Evolutionary conservation across 2,113 vertebrate genomes (phyloP), one percentile per base, ranked within the genome.

Genomic region (Zeus faber): DNA sequence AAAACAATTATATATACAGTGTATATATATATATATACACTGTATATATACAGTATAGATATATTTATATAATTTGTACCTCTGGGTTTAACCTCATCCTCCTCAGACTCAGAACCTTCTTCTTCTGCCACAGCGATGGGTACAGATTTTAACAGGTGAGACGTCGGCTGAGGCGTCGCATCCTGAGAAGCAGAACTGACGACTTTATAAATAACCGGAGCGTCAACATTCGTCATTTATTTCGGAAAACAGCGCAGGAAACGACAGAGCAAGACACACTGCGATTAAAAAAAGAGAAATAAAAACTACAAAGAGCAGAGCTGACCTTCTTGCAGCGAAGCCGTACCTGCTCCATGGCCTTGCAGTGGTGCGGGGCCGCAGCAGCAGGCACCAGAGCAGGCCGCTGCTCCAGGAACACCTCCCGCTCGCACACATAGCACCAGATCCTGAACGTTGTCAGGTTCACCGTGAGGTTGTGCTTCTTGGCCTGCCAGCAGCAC

Each of bases 381-480:
- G 76, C 44, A 0, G 59, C 50, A 1, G 86, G 89, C 0, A 82
- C 63, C 1, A 75, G 44, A 2, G 81, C 64, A 33, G 90, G 84
- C 62, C 87, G 84, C 58, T 89, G 91, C 37, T 95, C 93, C 85
- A 98, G 60, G 82, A 99, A 98, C 54, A 99, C 97, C 58, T 99
- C 97, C 55, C 84, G 92, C 70, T 99, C 97, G 5, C 97, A 99
- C 29, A 94, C 90, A 0, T 99, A 99, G 66, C 97, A 99, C 97
- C 97, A 99, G 60, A 99, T 82, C 0, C 97, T 92, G 77, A 96
- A 94, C 0, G 97, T 99, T 4, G 96, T 99, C 84, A 99, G 87
- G 54, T 99, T 99, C 74, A 99, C 95, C 0, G 96, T 99, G 86
- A 99, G 86, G 87, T 95, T 92, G 89, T 99, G 97, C 76, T 94